Base-by-base conservation (phyloP, 2,113 vertebrate genomes). In the Petrocephalus zakoni region DNA sequence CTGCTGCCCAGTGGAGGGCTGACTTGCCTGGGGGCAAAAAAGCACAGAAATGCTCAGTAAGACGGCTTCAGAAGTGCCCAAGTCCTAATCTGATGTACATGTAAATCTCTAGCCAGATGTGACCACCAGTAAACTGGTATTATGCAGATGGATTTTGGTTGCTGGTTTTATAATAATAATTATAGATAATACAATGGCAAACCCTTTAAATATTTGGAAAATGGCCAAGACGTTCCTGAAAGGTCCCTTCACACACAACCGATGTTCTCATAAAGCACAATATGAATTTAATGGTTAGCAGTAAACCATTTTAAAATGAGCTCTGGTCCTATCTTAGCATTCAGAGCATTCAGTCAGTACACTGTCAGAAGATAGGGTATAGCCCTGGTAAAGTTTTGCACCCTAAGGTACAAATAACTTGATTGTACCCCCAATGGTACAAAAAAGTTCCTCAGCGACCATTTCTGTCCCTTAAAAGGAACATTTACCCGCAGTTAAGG, bases 1-100 rank as follows among this genome's bases (percentile, higher is more conserved):
- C 98, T 52, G 98, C 97, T 75, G 98, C 97, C 98, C 98, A 99
- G 94, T 99, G 98, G 89, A 99, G 96, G 90, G 98, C 96, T 19
- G 98, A 99, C 94, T 99, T 99, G 78, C 98, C 98, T 99, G 19
- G 37, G 90, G 75, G 11, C 55, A 64, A 21, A 56, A 72, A 22
- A 5, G 0, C 42, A 85, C 22, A 52, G 52, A 34, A 15, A 34
- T 29, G 22, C 19, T 85, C 51, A 29, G 51, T 85, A 7, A 15
- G 51, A 85, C 49, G 25, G 49, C 37, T 10, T 85, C 49, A 29
- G 10, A n/a, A 21, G 81, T 22, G 47, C 37, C 37, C 0, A 1
- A 83, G 78, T 22, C 46, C 37, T 9, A 47, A n/a, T 49, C 37
- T n/a, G 81, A 47, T 21, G 8, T 83, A 8, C 4, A 83, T 83